Evolutionary conservation across 2,888 invertebrate species (phyloP), one percentile per base, ranked within the genome.

Genomic region (Cryptus viduatorius): DNA sequence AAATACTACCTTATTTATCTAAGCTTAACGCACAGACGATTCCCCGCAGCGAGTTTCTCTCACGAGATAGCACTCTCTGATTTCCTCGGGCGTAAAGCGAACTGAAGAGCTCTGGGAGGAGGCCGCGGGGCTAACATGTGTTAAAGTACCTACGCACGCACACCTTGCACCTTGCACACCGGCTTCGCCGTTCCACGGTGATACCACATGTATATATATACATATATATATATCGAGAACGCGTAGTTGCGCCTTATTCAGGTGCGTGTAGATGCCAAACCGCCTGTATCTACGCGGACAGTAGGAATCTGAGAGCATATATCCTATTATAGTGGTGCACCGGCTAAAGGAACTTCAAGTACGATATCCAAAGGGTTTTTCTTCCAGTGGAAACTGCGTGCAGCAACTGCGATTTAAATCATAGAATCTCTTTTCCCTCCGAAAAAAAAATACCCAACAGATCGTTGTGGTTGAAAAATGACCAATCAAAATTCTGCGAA

Each of bases 401-500:
- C n/a, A n/a, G 61, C 31, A n/a, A 61, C n/a, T 85, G 87, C 89
- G 90, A 91, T 90, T 90, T 89, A 90, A 61, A 88, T 89, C 61
- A 3, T 83, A 83, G 82, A 88, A 88, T 84, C 83, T 84, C 79
- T 44, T 16, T 84, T 83, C 84, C 77, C 12, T 31, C 84, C 75
- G 84, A 90, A 61, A 91, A 90, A 90, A 91, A 90, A 90, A 90
- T 89, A 90, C 1, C 37, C 7, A 8, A 90, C 88, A 88, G 89
- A 91, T 88, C 88, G 82, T 89, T 87, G 91, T 91, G 90, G 90
- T 91, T 91, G 90, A 87, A 82, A 86, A 83, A 79, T 88, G 82
- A 89, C 90, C 90, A 89, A 90, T 91, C 19, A 3, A 89, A 88
- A 87, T 85, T 85, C 1, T n/a, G 31, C 61, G n/a, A 61, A 14